Base-by-base conservation (phyloP, 2,113 vertebrate species). In the Saccopteryx bilineata region DNA sequence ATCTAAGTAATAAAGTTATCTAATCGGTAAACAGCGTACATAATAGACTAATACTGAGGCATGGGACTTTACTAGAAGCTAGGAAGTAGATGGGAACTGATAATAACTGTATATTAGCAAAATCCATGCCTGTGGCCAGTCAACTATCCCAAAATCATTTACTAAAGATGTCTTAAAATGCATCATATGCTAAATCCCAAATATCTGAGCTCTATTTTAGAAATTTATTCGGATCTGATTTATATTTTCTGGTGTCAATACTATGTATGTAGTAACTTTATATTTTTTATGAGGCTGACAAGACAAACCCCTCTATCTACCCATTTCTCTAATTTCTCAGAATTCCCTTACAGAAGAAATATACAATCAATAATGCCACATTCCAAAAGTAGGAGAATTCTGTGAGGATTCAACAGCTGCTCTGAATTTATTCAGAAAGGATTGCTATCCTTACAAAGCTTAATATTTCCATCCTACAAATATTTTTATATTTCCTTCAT, bases 371-470 rank as follows among this genome's bases (percentile, higher is more conserved):
- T 69, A 92, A 7, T 54, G 7, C 28, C 79, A 58, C 1, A 89
- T 24, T 85, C 74, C 24, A 60, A 52, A 68, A 75, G 14, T 54
- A 71, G 74, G 68, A 82, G 11, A 90, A 79, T 74, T 23, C 26
- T 79, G 14, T 12, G 63, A 5, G 28, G 60, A 95, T 80, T 93
- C 52, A 91, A 93, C 33, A 81, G 21, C 46, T 68, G 17, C 50
- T 94, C 61, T 82, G 52, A 91, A 96, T 58, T 89, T 82, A 91
- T 33, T 81, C 85, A 75, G 68, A 92, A 92, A 85, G 71, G 50
- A 79, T 0, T 85, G 9, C 8, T 63, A 85, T 79, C 39, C 61
- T 92, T 75, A 89, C 50, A 63, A 80, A 81, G 52, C 21, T 87
- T 90, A 89, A 13, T 54, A 72, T 83, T 93, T 90, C 33, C 39